phyloP scores from a whole-genome alignment of 2,797 vertebrate genomes.

The Gallinago solitaria region DNA sequence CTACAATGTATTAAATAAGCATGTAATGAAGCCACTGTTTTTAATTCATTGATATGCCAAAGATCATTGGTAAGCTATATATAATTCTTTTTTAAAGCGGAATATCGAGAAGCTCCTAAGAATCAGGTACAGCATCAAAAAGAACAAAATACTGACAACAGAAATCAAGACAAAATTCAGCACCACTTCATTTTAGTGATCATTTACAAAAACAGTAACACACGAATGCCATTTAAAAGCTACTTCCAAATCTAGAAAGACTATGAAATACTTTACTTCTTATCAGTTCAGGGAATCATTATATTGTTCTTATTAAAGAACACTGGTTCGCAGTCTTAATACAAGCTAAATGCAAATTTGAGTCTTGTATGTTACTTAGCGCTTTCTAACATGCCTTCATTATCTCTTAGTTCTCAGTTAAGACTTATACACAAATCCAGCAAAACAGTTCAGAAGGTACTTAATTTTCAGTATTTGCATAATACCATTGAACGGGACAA shows the following conservation, averaged over 20 bases:
- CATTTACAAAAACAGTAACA: not conserved
- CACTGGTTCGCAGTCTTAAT: not conserved
- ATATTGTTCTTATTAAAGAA: conserved; percentile 29
- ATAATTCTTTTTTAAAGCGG: not conserved
- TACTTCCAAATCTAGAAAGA: not conserved
- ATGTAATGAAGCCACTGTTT: not conserved
- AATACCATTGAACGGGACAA: not conserved
- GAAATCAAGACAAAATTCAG: not conserved
- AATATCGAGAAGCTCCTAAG: not conserved
- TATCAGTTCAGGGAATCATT: not conserved
- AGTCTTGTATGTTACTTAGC: not conserved
- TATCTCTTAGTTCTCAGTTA: not conserved
- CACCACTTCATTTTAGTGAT: not conserved
- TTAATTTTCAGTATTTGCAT: conserved; percentile 17
- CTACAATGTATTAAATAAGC: conserved; percentile 26
- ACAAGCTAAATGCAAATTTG: conserved; percentile 35
- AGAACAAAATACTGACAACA: not conserved
- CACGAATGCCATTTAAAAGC: not conserved
- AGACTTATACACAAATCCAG: not conserved
- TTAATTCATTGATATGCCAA: conserved; percentile 1
- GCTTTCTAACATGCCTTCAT: not conserved
- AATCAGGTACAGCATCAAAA: not conserved
- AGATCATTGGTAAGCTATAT: not conserved
- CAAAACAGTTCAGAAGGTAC: not conserved
- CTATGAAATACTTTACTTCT: not conserved